Evolutionary conservation across 2,888 invertebrate species (phyloP), one percentile per base, ranked within the genome.

Genomic region (Elgonia sp.): DNA sequence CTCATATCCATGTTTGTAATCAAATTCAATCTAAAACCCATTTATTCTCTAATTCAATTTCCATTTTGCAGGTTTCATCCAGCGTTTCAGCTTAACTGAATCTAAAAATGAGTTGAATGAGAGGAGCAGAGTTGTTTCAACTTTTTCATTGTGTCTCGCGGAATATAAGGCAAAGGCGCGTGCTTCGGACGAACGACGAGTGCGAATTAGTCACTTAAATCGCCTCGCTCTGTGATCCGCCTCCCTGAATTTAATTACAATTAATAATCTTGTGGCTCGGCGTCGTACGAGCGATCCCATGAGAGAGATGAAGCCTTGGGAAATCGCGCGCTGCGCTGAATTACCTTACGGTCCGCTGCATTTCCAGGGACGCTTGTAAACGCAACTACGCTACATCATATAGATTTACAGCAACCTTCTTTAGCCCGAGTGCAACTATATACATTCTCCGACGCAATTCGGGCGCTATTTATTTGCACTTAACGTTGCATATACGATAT

Each of bases 241-340:
- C 89, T 90, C 90, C 91, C 89, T 91, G 92, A 93, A 93, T 93
- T 93, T 93, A 93, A 93, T 93, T 93, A 93, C 92, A 93, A 93
- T 93, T 93, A 92, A 92, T 93, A 93, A 93, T 91, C 92, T 91
- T 84, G 81, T 81, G 88, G 90, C 89, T 89, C 84, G 75, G 84
- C 90, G 90, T 90, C 89, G 89, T 90, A 90, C 91, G 84, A 89
- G 88, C 90, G 91, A 91, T 90, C 90, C 90, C 89, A 75, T 72
- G 86, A 89, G 89, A 86, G 89, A 90, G 91, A 91, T 89, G 91
- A 91, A 90, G 91, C 91, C 92, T 91, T 91, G 92, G 91, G 91
- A 92, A 92, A 91, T 89, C 91, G 91, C 91, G 90, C 89, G 90
- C 90, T 83, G 91, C 86, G 88, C 88, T 88, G 91, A 91, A 91